Evolutionary conservation across 2,113 vertebrate species (phyloP), one percentile per base, ranked within the genome.

Genomic region (Saimiri boliviensis): DNA sequence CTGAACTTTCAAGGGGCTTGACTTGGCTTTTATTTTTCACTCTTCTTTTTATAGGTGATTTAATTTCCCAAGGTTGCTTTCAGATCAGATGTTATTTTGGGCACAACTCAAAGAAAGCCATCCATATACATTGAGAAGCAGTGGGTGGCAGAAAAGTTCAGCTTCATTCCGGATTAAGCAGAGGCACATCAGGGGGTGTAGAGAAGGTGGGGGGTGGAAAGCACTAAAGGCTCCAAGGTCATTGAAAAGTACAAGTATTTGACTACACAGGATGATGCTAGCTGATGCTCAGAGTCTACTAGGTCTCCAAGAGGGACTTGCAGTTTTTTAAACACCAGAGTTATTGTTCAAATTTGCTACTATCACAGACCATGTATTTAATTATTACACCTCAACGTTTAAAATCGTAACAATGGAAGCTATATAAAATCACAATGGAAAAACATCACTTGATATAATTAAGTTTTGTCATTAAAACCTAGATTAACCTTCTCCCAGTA

Each of bases 161-260:
- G 79, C 82, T 98, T 96, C 87, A 83, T 54, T 94, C 88, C 76
- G 82, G 58, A 96, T 97, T 97, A 98, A 97, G 91, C 25, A 40
- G 49, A 95, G 32, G 96, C 56, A 58, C n/a, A 89, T 79, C 30
- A 86, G 89, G 95, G 97, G 73, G 86, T 52, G 6, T 0, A 1
- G 77, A 32, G 8, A 0, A 25, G 76, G 40, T 35, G 11, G 37
- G 5, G 32, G 47, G 13, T 23, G 20, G 21, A 7, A 40, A 16
- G 25, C 27, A 32, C 56, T 52, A 56, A 93, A 54, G 4, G 6
- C 89, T 52, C 89, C 87, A 93, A 94, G 71, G 92, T 93, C 93
- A 93, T 54, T 94, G 74, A 74, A 97, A 98, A 87, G 81, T 52
- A 74, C 95, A 95, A 82, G 74, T 23, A 45, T 95, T 73, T 73